Base-by-base conservation (phyloP, 2,113 vertebrate species). In the Cervus canadensis region DNA sequence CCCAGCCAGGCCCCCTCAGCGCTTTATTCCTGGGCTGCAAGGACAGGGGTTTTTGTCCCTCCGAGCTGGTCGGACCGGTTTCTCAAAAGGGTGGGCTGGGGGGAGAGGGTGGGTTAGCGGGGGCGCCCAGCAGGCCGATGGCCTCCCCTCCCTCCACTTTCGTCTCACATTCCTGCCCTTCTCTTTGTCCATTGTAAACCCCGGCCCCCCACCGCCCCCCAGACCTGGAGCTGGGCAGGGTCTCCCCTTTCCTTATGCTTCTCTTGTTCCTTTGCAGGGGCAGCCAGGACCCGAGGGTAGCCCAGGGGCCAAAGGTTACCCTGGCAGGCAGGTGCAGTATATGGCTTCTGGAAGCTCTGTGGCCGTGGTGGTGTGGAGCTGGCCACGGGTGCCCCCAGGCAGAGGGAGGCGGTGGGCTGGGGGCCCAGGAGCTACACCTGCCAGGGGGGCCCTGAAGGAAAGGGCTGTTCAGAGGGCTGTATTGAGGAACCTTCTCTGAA, bases 251-350 rank as follows among this genome's bases (percentile, higher is more conserved):
- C 95, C 95, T 98, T 57, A 98, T 26, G 52, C 76, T 90, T 92
- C 60, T 95, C 43, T 97, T 40, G 10, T 98, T 98, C 25, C 92
- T 97, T 98, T 99, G 57, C 99, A 99, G 99, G 99, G 99, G 23
- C 99, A 99, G 92, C 99, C 97, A 84, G 99, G 99, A 99, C 99
- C 99, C 79, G 98, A 99, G 48, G 99, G 99, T 98, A 99, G 99
- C 96, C 99, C 99, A 98, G 99, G 99, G 99, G 99, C 99, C 99
- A 99, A 99, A 99, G 99, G 99, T 99, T 99, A 99, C 99, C 99
- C 99, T 99, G 99, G 99, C 99, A 99, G 99, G 99, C 99, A 99
- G 99, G 99, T 99, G 99, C 99, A 99, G 99, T 99, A 99, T 99
- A 99, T 99, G 97, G 96, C 98, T 98, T 98, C 97, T 97, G 95